These are phyloP conservation scores for Aptenodytes patagonicus DNA, from an alignment of 2,113 vertebrate species.

Conservation along the genomic window DNA sequence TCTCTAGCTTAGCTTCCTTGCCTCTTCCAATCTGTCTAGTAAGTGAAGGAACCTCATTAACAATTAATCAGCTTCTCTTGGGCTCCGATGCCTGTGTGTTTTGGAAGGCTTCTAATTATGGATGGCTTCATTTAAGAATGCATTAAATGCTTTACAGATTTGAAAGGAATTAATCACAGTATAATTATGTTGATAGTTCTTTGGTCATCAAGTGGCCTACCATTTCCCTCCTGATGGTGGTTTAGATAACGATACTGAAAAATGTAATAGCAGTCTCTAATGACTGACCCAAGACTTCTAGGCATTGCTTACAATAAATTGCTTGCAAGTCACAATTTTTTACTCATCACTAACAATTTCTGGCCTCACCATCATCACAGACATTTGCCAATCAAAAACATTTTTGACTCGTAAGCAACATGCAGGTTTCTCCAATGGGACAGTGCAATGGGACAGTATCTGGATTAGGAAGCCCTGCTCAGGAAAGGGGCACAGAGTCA, in stretches of 20 bases:
- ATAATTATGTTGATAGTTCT: slow-evolving; percentile 43
- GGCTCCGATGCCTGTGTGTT: background rate
- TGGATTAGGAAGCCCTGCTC: background rate
- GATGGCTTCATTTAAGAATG: slow-evolving; percentile 7
- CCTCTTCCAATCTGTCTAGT: background rate
- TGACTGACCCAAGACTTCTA: background rate
- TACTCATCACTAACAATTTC: background rate
- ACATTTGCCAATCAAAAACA: background rate
- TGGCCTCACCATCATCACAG: background rate
- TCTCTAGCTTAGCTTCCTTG: background rate
- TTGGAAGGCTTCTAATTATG: slow-evolving; percentile 45
- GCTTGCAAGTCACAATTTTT: background rate
- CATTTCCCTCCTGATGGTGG: background rate
- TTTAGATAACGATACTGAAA: background rate
- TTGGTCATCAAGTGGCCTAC: background rate
- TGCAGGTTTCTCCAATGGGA: background rate
- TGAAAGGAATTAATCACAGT: slow-evolving; percentile 37
- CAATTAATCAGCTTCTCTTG: slow-evolving; percentile 19
- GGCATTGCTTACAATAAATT: background rate
- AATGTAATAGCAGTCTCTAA: background rate
- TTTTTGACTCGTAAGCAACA: background rate
- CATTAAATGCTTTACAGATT: slow-evolving; percentile 40
- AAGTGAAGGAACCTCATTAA: slow-evolving; percentile 15
- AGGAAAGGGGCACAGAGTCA: background rate
- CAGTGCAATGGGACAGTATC: background rate